Conservation (phyloP, 1,140 invertebrate genomes). For the Episyrphus balteatus region DNA sequence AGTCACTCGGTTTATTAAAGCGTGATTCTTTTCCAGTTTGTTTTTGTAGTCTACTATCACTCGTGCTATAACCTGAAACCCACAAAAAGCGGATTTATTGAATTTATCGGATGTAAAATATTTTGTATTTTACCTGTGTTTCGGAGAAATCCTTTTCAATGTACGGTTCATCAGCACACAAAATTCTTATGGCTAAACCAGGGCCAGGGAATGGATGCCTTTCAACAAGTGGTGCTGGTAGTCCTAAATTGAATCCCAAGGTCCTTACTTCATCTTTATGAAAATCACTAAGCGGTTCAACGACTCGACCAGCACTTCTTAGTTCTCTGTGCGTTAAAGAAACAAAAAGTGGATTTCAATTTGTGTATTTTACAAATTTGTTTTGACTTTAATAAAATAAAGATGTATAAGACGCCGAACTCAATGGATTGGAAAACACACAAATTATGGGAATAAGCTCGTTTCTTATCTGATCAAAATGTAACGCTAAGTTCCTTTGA, state of each 20-base stretch:
- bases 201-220: constrained; percentile 96
- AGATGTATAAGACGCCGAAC: no score
- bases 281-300: constrained; percentile 97
- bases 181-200: constrained; percentile 86
- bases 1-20: constrained; percentile 77
- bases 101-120: not conserved
- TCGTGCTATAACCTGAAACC: constrained; percentile 67
- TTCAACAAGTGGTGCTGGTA: constrained; percentile 76
- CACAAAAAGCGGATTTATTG: constrained; percentile 1
- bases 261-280: constrained; percentile 96
- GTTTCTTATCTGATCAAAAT: no score
- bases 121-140: constrained; percentile 53
- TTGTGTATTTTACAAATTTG: no score
- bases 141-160: constrained; percentile 92
- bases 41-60: constrained; percentile 88
- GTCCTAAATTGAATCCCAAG: constrained; percentile 77
- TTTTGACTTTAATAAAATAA: no score
- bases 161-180: constrained; percentile 94
- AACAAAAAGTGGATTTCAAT: not conserved
- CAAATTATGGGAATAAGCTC: no score
- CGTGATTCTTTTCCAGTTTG: constrained; percentile 88
- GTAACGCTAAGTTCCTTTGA: no score
- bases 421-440: no score
- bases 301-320: constrained; percentile 73
- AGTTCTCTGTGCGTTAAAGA: constrained; percentile 44